These are phyloP conservation scores for Hemiscyllium ocellatum DNA, from an alignment of 2,113 vertebrate genomes.

Conservation along the genomic window DNA sequence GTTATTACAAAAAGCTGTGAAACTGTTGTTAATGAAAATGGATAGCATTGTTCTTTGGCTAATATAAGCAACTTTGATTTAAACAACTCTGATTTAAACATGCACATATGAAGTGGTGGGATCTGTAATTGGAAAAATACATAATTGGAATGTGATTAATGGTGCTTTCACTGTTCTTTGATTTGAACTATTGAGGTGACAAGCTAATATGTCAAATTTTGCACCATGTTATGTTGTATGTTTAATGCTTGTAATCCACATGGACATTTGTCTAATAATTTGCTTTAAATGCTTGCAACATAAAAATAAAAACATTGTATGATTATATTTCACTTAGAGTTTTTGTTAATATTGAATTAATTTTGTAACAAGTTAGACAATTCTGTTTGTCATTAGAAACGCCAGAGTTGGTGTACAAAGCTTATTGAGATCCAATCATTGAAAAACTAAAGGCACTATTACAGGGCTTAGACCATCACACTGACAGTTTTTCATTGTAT, in stretches of 20 bases:
- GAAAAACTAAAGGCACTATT: neutral
- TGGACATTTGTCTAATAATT: neutral
- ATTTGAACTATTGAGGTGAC: neutral
- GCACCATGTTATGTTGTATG: neutral
- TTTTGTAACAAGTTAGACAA: neutral
- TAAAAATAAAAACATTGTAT: constrained; percentile 13
- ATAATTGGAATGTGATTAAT: neutral
- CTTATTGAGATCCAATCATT: neutral
- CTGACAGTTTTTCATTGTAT: neutral
- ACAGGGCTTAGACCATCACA: neutral
- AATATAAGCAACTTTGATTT: neutral
- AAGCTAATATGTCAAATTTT: neutral
- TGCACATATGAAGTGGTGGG: neutral
- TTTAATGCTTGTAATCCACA: constrained; percentile 1
- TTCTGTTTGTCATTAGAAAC: neutral
- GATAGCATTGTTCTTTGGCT: neutral
- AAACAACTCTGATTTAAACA: neutral
- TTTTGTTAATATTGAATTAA: neutral
- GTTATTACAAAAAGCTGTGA: neutral
- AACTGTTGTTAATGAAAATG: neutral
- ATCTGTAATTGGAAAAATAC: neutral
- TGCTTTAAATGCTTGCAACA: constrained; percentile 1
- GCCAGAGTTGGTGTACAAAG: neutral
- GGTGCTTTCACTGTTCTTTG: neutral
- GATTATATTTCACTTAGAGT: neutral